Evolutionary conservation across 2,113 vertebrate genomes (phyloP), one percentile per base, ranked within the genome.

Genomic region (Oncorhynchus masou): DNA sequence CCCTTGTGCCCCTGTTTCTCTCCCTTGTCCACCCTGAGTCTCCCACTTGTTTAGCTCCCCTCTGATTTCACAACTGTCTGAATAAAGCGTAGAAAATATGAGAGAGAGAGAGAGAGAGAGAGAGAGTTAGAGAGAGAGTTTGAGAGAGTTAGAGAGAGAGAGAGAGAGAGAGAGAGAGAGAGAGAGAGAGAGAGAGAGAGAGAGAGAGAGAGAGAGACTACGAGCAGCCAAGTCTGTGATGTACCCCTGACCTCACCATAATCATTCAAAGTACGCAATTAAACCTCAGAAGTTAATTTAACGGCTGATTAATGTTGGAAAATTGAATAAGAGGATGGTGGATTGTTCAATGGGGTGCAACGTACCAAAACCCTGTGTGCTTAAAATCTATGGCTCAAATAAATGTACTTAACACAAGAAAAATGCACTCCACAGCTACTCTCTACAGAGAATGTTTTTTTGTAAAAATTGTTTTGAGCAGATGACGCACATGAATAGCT

Each of bases 221-320:
- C 0, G 48, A 79, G 82, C 60, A 79, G n/a, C 48, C 80, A 79
- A 16, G 12, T 62, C n/a, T n/a, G 72, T 45, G 25, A 80, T 27
- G 59, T 25, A 73, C 59, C 77, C 68, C n/a, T 75, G 74, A 84
- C 81, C 79, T 71, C 0, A 0, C 62, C 73, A 73, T 82, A 80
- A 87, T 82, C 68, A 82, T 77, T 79, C 68, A 20, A 88, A 80
- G 83, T 73, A 64, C 85, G 81, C 80, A 81, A 84, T 87, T 87
- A 86, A 87, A 86, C 79, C 67, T 64, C 54, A 65, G n/a, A 67
- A 86, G 77, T 87, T 89, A 4, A 85, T 89, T 85, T 86, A 88
- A 87, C 82, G 85, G 74, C 71, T 81, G 74, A 87, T 86, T 91
- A 87, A 86, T 85, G 83, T 73, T 20, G 74, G 77, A 74, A 85